Evolutionary conservation across 1,140 invertebrate genomes (phyloP).

Genomic region (Macrobrachium rosenbergii): DNA sequence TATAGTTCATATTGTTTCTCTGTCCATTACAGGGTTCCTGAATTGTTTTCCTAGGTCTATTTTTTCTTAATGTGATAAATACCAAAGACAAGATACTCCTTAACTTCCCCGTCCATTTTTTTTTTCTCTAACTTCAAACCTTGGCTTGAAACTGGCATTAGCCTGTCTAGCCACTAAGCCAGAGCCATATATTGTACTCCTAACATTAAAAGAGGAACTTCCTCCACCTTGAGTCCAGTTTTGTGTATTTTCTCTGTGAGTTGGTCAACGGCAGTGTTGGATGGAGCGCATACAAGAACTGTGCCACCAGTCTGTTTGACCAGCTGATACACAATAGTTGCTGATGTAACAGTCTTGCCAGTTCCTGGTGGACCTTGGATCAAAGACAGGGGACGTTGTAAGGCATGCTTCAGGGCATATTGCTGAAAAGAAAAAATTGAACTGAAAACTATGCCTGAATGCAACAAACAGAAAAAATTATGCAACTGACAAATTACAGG

Average conservation of each 20-base stretch:
- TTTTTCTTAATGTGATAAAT: too few relatives aligned
- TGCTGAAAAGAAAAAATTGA: constrained; percentile 46
- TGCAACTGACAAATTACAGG: too few relatives aligned
- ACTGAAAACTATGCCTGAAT: background rate
- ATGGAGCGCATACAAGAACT: constrained; percentile 97
- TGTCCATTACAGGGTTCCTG: too few relatives aligned
- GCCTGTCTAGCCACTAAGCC: background rate
- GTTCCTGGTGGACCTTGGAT: constrained; percentile 95
- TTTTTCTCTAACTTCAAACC: background rate
- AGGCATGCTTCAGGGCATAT: constrained; percentile 98
- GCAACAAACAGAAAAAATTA: too few relatives aligned
- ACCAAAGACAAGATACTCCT: too few relatives aligned
- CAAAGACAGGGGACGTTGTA: constrained; percentile 95
- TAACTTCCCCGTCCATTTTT: background rate
- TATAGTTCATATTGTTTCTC: too few relatives aligned
- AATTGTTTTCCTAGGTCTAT: too few relatives aligned
- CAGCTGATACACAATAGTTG: constrained; percentile 98
- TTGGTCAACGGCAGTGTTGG: constrained; percentile 99
- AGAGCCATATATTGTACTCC: background rate
- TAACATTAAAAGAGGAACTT: background rate
- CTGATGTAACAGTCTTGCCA: constrained; percentile 99
- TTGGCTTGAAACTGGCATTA: background rate
- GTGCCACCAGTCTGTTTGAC: constrained; percentile 94
- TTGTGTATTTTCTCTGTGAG: constrained; percentile 98
- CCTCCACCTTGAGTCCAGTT: constrained; percentile 89